Conservation (phyloP, 2,797 vertebrate genomes). For the Dicrostonyx torquatus region DNA sequence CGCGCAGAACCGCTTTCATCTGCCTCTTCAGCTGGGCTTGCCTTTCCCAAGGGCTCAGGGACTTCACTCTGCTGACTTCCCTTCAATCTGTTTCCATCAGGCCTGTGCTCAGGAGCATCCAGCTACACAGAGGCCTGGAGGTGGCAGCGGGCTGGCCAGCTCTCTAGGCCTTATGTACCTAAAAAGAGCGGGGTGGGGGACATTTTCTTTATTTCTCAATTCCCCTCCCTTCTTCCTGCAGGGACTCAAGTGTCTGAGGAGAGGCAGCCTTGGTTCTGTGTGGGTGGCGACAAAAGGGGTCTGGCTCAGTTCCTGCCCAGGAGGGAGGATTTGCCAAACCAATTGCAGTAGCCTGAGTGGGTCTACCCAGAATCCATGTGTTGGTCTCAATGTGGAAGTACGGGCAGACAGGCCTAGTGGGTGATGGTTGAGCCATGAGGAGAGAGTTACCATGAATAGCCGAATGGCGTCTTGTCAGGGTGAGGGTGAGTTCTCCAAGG, state of each 20-base stretch:
- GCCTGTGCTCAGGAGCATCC: background rate
- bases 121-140: background rate
- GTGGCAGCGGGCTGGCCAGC: background rate
- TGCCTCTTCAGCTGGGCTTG: slow-evolving; percentile 52
- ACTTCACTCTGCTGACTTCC: slow-evolving; percentile 61
- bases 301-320: background rate
- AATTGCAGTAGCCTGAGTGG: background rate
- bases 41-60: slow-evolving; percentile 63
- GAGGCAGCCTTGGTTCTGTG: background rate
- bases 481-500: background rate
- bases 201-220: slow-evolving; percentile 11
- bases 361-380: background rate
- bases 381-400: background rate
- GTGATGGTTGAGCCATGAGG: background rate
- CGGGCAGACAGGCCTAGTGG: background rate
- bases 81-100: slow-evolving; percentile 60
- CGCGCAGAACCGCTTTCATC: slow-evolving; percentile 68
- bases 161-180: background rate
- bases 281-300: slow-evolving; percentile 10
- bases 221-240: background rate
- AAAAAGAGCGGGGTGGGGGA: too few species aligned
- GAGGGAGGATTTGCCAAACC: background rate
- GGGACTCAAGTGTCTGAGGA: background rate
- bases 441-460: background rate
- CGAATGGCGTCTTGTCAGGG: background rate